These are phyloP conservation scores for Siphamia tubifer DNA, from an alignment of 2,113 vertebrate genomes.

Conservation along the genomic window DNA sequence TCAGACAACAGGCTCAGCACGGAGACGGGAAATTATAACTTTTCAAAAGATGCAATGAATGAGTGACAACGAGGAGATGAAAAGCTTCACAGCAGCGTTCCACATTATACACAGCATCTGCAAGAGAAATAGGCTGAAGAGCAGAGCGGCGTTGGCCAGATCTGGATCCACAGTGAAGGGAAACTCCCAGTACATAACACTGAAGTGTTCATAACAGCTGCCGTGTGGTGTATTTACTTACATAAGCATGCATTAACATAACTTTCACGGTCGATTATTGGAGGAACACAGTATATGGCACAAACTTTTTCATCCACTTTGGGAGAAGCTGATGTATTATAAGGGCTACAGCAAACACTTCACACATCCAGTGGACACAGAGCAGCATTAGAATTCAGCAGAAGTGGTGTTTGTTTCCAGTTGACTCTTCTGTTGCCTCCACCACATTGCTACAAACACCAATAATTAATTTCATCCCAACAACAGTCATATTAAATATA, in stretches of 20 bases:
- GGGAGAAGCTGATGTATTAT: no score
- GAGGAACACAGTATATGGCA: not conserved
- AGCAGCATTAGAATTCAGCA: no score
- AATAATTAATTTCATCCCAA: no score
- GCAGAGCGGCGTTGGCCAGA: not conserved
- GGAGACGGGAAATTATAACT: slow-evolving; percentile 30
- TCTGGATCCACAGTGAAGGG: not conserved
- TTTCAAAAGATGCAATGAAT: slow-evolving; percentile 14
- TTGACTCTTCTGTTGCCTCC: no score
- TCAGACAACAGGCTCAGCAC: not conserved
- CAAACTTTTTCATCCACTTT: no score
- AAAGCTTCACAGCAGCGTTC: not conserved
- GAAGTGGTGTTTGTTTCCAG: no score
- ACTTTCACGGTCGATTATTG: not conserved
- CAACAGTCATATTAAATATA: no score
- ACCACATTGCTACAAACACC: no score
- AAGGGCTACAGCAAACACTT: no score
- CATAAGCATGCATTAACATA: not conserved
- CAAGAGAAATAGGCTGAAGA: not conserved
- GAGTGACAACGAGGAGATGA: slow-evolving; percentile 17
- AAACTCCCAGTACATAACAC: not conserved
- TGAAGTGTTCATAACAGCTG: not conserved
- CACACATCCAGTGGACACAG: no score
- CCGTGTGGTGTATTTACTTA: not conserved
- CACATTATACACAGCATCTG: slow-evolving; percentile 8